Percentiles rank a stretch among this genome's conserved stretches.
phyloP scores from a whole-genome alignment of 1,140 invertebrate genomes.

The Ericerus pela region DNA sequence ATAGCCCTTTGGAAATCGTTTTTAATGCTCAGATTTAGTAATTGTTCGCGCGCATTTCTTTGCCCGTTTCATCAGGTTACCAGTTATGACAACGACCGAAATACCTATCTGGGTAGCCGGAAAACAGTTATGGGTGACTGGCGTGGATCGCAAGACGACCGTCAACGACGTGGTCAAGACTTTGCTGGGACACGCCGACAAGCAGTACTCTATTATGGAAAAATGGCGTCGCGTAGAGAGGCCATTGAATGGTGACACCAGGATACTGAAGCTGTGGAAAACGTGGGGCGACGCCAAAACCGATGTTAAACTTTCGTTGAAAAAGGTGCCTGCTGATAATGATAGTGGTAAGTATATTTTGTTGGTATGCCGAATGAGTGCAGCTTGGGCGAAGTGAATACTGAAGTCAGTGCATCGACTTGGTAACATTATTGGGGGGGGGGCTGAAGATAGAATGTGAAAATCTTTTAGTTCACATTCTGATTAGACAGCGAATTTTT shows the following conservation, averaged over 20 bases:
- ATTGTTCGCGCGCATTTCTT: too few species aligned
- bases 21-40: too few species aligned
- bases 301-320: constrained; percentile 35
- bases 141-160: constrained; percentile 54
- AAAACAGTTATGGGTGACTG: constrained; percentile 59
- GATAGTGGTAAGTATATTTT: background rate
- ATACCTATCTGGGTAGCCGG: background rate
- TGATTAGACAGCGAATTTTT: too few species aligned
- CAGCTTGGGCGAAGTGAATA: too few species aligned
- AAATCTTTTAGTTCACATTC: too few species aligned
- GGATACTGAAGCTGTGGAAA: constrained; percentile 53
- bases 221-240: constrained; percentile 51
- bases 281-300: constrained; percentile 56
- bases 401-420: too few species aligned
- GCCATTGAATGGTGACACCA: constrained; percentile 46
- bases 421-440: too few species aligned
- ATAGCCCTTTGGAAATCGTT: too few species aligned
- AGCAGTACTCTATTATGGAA: constrained; percentile 42
- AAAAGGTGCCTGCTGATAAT: constrained; percentile 23
- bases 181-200: constrained; percentile 32
- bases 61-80: too few species aligned
- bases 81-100: too few species aligned
- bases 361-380: too few species aligned
- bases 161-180: constrained; percentile 60
- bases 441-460: too few species aligned